Evolutionary conservation across 2,888 invertebrate genomes (phyloP), one percentile per base, ranked within the genome.

Genomic region (Andrena dorsata): DNA sequence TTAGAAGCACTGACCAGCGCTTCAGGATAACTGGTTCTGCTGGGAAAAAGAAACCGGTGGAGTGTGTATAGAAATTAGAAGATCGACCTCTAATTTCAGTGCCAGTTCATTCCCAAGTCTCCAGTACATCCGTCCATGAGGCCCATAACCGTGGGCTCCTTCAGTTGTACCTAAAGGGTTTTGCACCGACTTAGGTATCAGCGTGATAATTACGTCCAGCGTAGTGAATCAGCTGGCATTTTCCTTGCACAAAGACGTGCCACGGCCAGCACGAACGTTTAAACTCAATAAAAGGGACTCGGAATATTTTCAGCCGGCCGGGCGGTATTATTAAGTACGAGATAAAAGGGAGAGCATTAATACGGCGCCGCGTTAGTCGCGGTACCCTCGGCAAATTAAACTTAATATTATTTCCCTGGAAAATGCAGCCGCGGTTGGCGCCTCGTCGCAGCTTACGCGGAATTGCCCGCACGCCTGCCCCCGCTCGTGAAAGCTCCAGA

Each of bases 281-380:
- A 63, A 63, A 76, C 41, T 35, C 23, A 10, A 60, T 60, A 23
- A 49, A 49, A 35, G n/a, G 32, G 5, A 32, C 28, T 10, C 13
- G 32, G 30, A 60, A 60, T 71, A 47, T 53, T 53, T 53, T 26
- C 71, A 32, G 53, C 61, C 23, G 58, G 20, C 32, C 30, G 8
- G 10, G n/a, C 26, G 65, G 65, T 61, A 71, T 80, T 81, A 81
- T 74, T 53, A 63, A 69, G 41, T 32, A 35, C 41, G 51, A 73
- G 82, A 80, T 80, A 80, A 80, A 80, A 72, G 64, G 53, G 30
- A 6, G 47, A 23, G n/a, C 60, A 61, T 82, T 68, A 76, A 76
- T 70, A 81, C 53, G 47, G 61, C 58, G 30, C 26, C 75, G 20
- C 71, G 70, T 81, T 75, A 70, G 65, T 51, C 70, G 74, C 53